These are phyloP conservation scores for Alfaro cultratus DNA, from an alignment of 2,797 vertebrate species.

Conservation along the genomic window DNA sequence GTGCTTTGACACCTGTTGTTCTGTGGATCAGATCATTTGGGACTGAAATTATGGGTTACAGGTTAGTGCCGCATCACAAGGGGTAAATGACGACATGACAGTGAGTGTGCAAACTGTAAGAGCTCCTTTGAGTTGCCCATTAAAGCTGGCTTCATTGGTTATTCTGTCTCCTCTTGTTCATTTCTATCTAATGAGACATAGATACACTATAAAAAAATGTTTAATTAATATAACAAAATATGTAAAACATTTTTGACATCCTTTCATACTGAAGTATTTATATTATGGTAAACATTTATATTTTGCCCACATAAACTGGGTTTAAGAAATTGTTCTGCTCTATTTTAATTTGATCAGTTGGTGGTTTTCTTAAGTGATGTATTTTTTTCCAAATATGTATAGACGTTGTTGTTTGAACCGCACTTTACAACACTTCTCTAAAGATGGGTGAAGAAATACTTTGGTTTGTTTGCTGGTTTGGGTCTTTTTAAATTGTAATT, in stretches of 20 bases:
- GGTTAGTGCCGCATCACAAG: conserved; percentile 41
- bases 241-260: not conserved
- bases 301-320: not conserved
- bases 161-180: conserved; percentile 44
- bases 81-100: conserved; percentile 59
- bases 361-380: not conserved
- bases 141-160: conserved; percentile 80
- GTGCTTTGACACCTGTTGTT: conserved; percentile 72
- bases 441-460: not conserved
- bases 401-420: too few relatives aligned
- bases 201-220: not conserved
- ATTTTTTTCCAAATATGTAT: too few relatives aligned
- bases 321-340: not conserved
- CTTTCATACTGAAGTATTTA: not conserved
- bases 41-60: conserved; percentile 27
- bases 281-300: not conserved
- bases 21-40: conserved; percentile 60
- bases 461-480: not conserved
- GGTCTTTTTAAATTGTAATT: too few relatives aligned
- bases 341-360: not conserved
- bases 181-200: conserved; percentile 19
- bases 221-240: not conserved
- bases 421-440: too few relatives aligned
- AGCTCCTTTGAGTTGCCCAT: conserved; percentile 74
- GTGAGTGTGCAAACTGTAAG: conserved; percentile 74